phyloP scores from a whole-genome alignment of 1,140 invertebrate genomes.

The Triops cancriformis region DNA sequence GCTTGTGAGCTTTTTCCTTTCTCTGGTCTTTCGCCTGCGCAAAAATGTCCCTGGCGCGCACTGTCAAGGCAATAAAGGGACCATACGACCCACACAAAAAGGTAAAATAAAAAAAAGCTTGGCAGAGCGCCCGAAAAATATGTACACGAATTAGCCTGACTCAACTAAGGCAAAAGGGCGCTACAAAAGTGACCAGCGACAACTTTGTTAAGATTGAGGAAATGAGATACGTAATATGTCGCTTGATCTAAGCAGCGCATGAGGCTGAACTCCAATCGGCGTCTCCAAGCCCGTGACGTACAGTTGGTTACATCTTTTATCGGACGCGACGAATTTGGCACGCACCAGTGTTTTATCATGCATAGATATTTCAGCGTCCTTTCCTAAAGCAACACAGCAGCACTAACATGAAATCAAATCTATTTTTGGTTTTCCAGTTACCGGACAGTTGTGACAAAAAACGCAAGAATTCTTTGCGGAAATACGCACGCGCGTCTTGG shows the following conservation, averaged over 20 bases:
- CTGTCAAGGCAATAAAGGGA: slow-evolving; percentile 5
- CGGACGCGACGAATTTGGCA: neutral
- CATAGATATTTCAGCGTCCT: neutral
- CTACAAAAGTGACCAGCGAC: neutral
- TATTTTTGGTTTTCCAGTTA: neutral
- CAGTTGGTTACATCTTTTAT: neutral
- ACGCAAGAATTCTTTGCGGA: neutral
- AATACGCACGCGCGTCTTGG: slow-evolving; percentile 1
- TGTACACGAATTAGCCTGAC: neutral
- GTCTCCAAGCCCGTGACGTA: neutral
- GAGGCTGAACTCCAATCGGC: neutral
- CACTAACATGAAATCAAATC: neutral
- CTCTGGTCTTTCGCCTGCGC: neutral
- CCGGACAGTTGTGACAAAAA: neutral
- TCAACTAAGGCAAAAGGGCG: neutral
- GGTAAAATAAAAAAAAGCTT: neutral
- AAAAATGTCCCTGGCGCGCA: neutral
- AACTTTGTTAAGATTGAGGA: neutral
- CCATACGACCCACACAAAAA: neutral
- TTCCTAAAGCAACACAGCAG: neutral
- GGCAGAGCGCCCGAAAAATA: neutral
- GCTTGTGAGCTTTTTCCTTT: neutral
- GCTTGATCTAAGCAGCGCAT: neutral
- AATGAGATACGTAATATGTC: slow-evolving; percentile 6
- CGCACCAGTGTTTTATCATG: neutral